Conservation (phyloP, 2,113 vertebrate genomes). For the Typhlomys cinereus region DNA sequence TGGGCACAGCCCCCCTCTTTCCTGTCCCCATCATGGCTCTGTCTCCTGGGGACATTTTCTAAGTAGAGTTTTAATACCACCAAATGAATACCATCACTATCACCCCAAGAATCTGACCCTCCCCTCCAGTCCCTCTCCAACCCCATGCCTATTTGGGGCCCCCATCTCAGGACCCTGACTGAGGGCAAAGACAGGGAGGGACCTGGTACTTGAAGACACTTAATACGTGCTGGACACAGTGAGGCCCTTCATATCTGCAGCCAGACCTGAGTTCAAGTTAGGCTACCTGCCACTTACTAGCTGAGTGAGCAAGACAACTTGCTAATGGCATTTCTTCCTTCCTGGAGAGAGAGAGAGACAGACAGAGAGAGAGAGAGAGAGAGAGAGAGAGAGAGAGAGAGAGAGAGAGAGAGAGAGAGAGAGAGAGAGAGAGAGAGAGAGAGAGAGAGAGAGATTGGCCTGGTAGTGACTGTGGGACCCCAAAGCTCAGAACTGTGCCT, state of each 20-base stretch:
- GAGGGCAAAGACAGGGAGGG: background rate
- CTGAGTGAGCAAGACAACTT: background rate
- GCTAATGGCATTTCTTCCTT: background rate
- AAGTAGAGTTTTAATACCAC: background rate
- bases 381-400: background rate
- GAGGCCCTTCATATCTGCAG: background rate
- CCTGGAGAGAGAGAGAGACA: background rate
- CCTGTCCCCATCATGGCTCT: background rate
- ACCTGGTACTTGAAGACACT: background rate
- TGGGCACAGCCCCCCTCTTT: too few relatives aligned
- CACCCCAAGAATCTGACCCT: background rate
- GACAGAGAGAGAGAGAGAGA: background rate
- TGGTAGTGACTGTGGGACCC: background rate
- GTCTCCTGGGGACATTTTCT: background rate
- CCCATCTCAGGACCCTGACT: background rate
- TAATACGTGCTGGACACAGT: fast-evolving
- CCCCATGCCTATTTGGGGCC: background rate
- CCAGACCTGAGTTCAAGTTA: background rate
- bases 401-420: background rate
- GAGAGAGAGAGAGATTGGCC: background rate
- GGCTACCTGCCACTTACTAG: background rate
- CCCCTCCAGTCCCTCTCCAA: background rate
- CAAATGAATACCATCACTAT: background rate
- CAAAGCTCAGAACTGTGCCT: fast-evolving
- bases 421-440: background rate